Evolutionary conservation across 2,888 invertebrate genomes (phyloP), one percentile per base, ranked within the genome.

Genomic region (Pardosa pseudoannulata): DNA sequence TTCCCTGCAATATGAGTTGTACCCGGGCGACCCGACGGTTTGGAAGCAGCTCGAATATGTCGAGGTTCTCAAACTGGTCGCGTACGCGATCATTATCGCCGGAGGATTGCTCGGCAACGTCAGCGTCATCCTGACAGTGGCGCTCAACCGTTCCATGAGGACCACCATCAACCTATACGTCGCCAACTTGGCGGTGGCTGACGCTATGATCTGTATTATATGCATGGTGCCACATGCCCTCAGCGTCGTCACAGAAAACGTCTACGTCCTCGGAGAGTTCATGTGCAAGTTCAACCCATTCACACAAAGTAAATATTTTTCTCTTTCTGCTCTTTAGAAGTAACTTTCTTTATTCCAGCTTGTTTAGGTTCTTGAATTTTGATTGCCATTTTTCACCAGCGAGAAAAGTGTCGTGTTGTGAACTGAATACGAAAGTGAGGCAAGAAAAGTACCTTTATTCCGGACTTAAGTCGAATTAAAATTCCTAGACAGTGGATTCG

Each of bases 151-250:
- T 13, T 88, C 89, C 11, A 89, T 91, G 88, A 79, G 91, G 36
- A 89, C 89, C 9, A 90, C 90, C 23, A 90, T 90, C 67, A 91
- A 91, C 88, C 89, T 89, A 62, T 90, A 91, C 82, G 88, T 91
- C 72, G 90, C 90, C 11, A 91, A 91, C 81, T 80, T 91, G 80
- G 90, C 91, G 0, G 89, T 90, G 13, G 91, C 91, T 6, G 91
- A 90, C 85, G 88, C 90, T 2, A 86, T 90, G 72, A 90, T 91
- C 50, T 90, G 90, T 31, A 62, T 90, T 9, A 90, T 89, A 72
- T 91, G 91, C 78, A 91, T 90, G 89, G 90, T 90, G 90, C 90
- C 90, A 3, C 90, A 90, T 72, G 87, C 90, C 9, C 88, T 90
- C 27, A 89, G 89, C 11, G 88, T 89, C 23, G 75, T 91, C 23